phyloP scores from a whole-genome alignment of 2,888 invertebrate genomes.

The Eurytoma californica region DNA sequence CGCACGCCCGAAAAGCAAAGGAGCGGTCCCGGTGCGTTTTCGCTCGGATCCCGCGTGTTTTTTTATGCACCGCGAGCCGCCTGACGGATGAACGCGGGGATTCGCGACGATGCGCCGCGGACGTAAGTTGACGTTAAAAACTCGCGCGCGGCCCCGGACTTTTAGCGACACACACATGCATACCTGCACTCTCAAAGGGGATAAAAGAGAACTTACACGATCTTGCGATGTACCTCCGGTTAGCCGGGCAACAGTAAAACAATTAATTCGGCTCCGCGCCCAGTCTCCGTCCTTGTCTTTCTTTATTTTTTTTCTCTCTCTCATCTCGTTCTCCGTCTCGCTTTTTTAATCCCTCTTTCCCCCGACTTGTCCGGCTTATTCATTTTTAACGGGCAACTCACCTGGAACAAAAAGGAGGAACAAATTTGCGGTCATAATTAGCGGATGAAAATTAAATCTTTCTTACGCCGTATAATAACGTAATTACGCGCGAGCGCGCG shows the following conservation, averaged over 20 bases:
- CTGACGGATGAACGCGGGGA: constrained; percentile 31
- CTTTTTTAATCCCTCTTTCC: background rate
- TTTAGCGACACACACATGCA: constrained; percentile 20
- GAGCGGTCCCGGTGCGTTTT: background rate
- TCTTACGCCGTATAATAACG: too few relatives aligned
- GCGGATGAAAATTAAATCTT: background rate
- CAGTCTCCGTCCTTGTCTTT: too few relatives aligned
- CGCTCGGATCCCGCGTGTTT: constrained; percentile 8
- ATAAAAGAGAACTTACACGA: constrained; percentile 16
- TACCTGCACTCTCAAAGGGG: background rate
- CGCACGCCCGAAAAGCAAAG: background rate
- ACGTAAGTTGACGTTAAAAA: constrained; percentile 11
- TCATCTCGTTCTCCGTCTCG: too few relatives aligned
- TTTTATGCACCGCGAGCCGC: constrained; percentile 23
- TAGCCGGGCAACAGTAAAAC: constrained; percentile 27
- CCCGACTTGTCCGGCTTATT: background rate
- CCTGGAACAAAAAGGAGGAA: constrained; percentile 18
- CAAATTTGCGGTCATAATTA: background rate
- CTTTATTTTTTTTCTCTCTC: too few relatives aligned
- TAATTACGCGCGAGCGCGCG: too few relatives aligned
- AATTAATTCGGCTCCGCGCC: constrained; percentile 21
- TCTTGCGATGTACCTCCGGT: constrained; percentile 15
- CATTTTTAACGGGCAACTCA: constrained; percentile 29
- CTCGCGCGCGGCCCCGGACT: background rate
- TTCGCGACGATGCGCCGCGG: constrained; percentile 24